Evolutionary conservation across 92 coral and sea anemone species (phyloP).

Genomic region (Diadumene lineata): DNA sequence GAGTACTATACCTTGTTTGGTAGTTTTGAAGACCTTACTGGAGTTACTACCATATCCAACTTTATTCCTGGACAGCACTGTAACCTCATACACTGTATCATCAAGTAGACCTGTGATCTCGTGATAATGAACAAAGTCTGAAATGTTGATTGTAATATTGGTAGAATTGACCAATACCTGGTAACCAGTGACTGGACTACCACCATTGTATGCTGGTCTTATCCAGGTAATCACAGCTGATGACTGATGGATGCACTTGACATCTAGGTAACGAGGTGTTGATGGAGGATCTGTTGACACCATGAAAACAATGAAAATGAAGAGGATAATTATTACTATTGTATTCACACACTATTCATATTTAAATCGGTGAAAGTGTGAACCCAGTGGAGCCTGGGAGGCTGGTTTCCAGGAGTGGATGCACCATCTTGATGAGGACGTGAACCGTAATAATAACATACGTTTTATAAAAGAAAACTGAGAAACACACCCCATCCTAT

Average conservation of each 20-base stretch:
- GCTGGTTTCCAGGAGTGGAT: too few relatives aligned
- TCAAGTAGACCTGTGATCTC: background rate
- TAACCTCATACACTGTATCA: background rate
- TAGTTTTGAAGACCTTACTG: background rate
- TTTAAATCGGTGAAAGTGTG: background rate
- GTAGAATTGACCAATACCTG: background rate
- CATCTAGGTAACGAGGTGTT: background rate
- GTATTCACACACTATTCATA: background rate
- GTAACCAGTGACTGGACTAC: constrained; percentile 8
- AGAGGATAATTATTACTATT: background rate
- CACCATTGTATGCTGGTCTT: constrained; percentile 13
- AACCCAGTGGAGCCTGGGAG: too few relatives aligned
- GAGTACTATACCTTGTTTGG: background rate
- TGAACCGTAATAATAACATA: too few relatives aligned
- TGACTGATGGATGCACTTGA: background rate
- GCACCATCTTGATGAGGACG: background rate
- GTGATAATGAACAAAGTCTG: background rate
- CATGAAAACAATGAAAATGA: background rate
- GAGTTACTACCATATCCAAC: background rate
- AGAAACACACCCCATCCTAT: too few relatives aligned
- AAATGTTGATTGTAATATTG: background rate
- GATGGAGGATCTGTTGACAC: background rate
- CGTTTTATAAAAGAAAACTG: background rate
- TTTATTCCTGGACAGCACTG: background rate
- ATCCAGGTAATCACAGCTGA: constrained; percentile 3